Base-by-base conservation (phyloP, 2,797 vertebrate species). In the Novumbra hubbsi region DNA sequence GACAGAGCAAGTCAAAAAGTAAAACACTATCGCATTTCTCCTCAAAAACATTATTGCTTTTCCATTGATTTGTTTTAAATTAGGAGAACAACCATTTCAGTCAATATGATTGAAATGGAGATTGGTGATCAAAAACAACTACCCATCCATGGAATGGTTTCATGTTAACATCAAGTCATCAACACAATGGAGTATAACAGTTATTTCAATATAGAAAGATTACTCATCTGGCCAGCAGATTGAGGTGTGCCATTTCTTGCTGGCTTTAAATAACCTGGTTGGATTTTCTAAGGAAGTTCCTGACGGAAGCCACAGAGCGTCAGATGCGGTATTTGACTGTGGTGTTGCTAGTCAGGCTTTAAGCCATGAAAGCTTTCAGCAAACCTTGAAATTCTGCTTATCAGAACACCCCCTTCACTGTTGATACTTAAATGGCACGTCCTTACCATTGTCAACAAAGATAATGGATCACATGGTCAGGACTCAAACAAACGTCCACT, bases 391-490 rank as follows among this genome's bases (percentile, higher is more conserved):
- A 60, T 57, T 71, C 32, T 71, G 70, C 19, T 71, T 38, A 71
- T 52, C 52, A 11, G 52, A 71, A 28, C 24, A 0, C 8, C n/a
- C 52, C 32, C 70, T 71, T 57, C 32, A 70, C 55, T 21, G 68
- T 28, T 27, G 19, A 45, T 14, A 11, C 41, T 45, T 11, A 45
- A 45, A 45, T 45, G 41, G 41, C 41, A 45, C 41, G 9, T 70
- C 24, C 68, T 70, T 0, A 71, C 32, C 55, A 60, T 71, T 41
- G 32, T 70, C 48, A 28, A 70, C 68, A 30, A 50, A 52, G 68
- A 48, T 70, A 70, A 70, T 70, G 68, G 68, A 62, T 60, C 14
- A 45, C 55, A 41, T 17, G 70, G 63, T 32, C 17, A 24, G 16
- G 38, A 41, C 38, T 68, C 60, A 63, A 30, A 63, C 60, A 63